Evolutionary conservation across 2,888 invertebrate species (phyloP), one percentile per base, ranked within the genome.

Genomic region (Patella pellucida): DNA sequence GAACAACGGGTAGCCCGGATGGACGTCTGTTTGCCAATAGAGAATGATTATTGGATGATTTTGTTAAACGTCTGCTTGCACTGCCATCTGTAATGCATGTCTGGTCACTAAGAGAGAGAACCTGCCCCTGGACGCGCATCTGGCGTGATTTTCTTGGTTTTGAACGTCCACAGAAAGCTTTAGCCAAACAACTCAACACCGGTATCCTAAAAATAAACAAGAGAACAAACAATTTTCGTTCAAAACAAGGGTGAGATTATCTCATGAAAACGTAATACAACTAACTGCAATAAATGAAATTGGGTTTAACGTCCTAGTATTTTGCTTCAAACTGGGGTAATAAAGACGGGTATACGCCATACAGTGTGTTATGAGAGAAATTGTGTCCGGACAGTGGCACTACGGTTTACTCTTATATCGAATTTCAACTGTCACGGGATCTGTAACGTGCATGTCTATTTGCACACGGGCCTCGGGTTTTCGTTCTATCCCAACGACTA

Each of bases 1-100:
- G 80, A 12, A 82, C 82, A 9, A 81, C 72, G 1, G 85, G 85
- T 27, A 85, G 72, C 7, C 85, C 85, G 0, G 85, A 85, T 0
- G 83, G 82, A n/a, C 85, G 75, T 27, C 85, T 72, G 3, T 76
- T 68, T 16, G 81, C 76, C 50, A 81, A 71, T 5, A 54, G 69
- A 62, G 62, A 62, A 12, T 62, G 62, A 14, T 62, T 19, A 14
- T 62, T 62, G 9, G 62, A 23, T 62, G 19, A 19, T 14, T 62
- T 19, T 62, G 62, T 19, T 41, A 41, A 41, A 41, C 41, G 41
- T 62, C 62, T 12, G 19, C 23, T 62, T 12, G 23, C 62, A 62
- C 62, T 62, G 14, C 62, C 72, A 54, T 72, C 62, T 50, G 77
- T 74, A 62, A 69, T 68, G 41, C 70, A 70, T 23, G 79, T 79